Evolutionary conservation across 2,888 invertebrate genomes (phyloP), one percentile per base, ranked within the genome.

Genomic region (Siphlonurus alternatus): DNA sequence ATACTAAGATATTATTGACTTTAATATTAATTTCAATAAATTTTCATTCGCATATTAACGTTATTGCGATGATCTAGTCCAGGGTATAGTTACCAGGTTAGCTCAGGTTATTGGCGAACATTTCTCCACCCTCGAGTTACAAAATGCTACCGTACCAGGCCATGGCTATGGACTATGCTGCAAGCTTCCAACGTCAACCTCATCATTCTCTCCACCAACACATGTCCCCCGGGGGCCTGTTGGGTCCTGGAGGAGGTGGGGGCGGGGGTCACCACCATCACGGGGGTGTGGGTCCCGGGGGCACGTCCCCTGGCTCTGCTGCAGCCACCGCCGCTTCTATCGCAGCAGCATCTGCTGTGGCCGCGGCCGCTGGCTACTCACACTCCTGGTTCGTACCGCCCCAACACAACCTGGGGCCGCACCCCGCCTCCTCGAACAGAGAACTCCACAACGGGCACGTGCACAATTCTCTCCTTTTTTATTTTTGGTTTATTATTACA

Each of bases 301-400:
- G 81, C 79, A 75, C 72, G 76, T 76, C 74, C 80, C 79, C 22
- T 22, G 56, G 56, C 7, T n/a, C 19, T 5, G 22, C 19, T 10
- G n/a, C 22, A 22, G 10, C 53, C 10, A 10, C 53, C 10, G 22
- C 19, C n/a, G 56, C 56, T 10, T 38, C 38, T 15, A 56, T 56
- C 65, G 70, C 71, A 66, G 74, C 72, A 63, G 72, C 72, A 63
- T 81, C 72, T 76, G 79, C 78, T 85, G 66, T 65, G 51, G 66
- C 64, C 62, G 56, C 71, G 64, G 71, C 71, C 65, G 71, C 92
- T 74, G 87, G 88, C 74, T 93, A 92, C 83, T 88, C 90, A 76
- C 92, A 93, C 84, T 92, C 92, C 81, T 93, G 93, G 93, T 89
- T 92, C 85, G 90, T 91, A 82, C 85, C 84, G 80, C 87, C 88